phyloP scores from a whole-genome alignment of 2,113 vertebrate species.

The Platanista minor region DNA sequence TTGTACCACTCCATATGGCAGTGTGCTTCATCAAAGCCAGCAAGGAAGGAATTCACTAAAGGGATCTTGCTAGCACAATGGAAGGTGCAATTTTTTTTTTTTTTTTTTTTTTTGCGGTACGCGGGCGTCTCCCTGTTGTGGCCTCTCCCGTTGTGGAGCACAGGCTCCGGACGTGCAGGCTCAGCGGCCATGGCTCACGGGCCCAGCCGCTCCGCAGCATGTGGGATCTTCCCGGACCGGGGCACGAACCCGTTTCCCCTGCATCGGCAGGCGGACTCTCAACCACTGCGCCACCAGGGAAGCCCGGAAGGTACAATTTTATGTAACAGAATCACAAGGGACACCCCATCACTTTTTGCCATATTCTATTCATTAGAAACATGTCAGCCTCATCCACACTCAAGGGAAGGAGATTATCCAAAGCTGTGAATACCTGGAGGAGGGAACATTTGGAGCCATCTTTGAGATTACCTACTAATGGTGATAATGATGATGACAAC shows the following conservation, averaged over 20 bases:
- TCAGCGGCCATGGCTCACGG: too few relatives aligned
- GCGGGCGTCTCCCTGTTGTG: too few relatives aligned
- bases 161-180: too few relatives aligned
- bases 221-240: too few relatives aligned
- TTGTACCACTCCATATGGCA: neutral
- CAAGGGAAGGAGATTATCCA: neutral
- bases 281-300: too few relatives aligned
- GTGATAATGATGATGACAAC: neutral
- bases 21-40: neutral
- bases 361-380: neutral
- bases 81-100: neutral
- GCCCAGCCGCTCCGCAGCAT: too few relatives aligned
- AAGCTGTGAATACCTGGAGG: too few relatives aligned
- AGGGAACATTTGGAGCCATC: neutral
- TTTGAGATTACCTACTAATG: neutral
- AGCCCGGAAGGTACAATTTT: neutral
- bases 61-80: neutral
- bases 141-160: too few relatives aligned
- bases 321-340: neutral
- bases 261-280: too few relatives aligned
- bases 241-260: too few relatives aligned
- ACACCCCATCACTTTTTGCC: neutral
- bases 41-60: neutral
- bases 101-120: too few relatives aligned
- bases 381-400: neutral